phyloP scores from a whole-genome alignment of 2,888 invertebrate species.

The Pseudococcus viburni region DNA sequence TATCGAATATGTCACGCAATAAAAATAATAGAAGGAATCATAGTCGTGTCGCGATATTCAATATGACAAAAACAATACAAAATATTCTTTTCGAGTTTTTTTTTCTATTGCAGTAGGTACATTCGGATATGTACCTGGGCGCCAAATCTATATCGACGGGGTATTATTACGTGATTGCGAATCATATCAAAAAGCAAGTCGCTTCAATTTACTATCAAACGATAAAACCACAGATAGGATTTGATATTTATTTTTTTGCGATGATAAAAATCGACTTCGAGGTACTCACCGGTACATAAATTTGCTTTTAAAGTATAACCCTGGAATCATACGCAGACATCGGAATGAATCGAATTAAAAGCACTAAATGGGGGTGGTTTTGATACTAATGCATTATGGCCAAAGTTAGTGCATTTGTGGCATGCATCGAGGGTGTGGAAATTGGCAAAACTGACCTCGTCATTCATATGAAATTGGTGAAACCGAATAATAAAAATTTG shows the following conservation, averaged over 20 bases:
- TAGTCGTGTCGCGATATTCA: neutral
- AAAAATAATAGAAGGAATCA: neutral
- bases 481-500: too few species aligned
- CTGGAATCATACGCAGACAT: neutral
- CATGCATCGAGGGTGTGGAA: too few species aligned
- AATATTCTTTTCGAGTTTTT: constrained; percentile 7
- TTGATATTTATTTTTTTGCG: neutral
- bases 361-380: neutral
- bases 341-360: neutral
- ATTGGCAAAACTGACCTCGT: too few species aligned
- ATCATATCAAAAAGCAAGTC: neutral
- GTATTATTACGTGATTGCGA: constrained; percentile 7
- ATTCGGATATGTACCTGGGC: neutral
- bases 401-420: too few species aligned
- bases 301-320: neutral
- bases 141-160: neutral
- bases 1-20: constrained; percentile 37
- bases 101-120: neutral
- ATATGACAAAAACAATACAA: constrained; percentile 19
- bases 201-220: constrained; percentile 10
- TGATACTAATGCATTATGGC: neutral
- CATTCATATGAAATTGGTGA: too few species aligned
- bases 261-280: neutral
- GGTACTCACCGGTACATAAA: neutral
- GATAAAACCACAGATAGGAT: neutral